Evolutionary conservation across 2,113 vertebrate species (phyloP), one percentile per base, ranked within the genome.

Genomic region (Pollachius pollachius): DNA sequence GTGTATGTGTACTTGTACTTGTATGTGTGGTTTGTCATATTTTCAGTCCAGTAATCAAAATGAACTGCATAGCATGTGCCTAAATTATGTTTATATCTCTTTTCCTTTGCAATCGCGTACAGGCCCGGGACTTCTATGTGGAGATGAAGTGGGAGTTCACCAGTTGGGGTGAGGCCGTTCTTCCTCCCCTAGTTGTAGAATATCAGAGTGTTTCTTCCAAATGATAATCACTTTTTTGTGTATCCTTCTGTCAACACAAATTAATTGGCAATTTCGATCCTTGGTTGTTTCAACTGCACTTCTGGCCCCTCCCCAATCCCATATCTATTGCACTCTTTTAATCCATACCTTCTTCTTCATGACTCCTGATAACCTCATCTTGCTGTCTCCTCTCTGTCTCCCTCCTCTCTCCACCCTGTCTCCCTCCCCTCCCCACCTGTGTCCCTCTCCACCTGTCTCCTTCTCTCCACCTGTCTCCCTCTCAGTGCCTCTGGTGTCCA

Each of bases 81-180:
- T 34, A 34, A 34, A 34, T 34, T 34, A 7, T 34, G 30, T 34
- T 34, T 34, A 4, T 34, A 34, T 4, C 4, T 9, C 11, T 48
- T 48, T 48, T 48, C 8, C 8, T 48, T 48, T 48, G 7, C 60
- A 19, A 61, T 62, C 15, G 72, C 17, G 76, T 88, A 2, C 81
- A 98, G 96, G 96, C 96, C 0, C 92, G 89, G 0, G 96, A 98
- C 84, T 98, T 98, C 90, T 98, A 98, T 6, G 96, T 98, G 88
- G 96, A 98, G 85, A 98, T 98, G 96, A 98, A 98, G 76, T 97
- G 96, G 96, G 96, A 98, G 81, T 98, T 98, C 85, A 97, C 96
- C 30, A 98, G 96, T 84, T 98, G 96, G 96, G 96, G 96, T 97
- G 88, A 95, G 94, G 54, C 41, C 34, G 16, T 11, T 21, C n/a